phyloP scores from a whole-genome alignment of 2,888 invertebrate genomes.

The Patella ulyssiponensis region DNA sequence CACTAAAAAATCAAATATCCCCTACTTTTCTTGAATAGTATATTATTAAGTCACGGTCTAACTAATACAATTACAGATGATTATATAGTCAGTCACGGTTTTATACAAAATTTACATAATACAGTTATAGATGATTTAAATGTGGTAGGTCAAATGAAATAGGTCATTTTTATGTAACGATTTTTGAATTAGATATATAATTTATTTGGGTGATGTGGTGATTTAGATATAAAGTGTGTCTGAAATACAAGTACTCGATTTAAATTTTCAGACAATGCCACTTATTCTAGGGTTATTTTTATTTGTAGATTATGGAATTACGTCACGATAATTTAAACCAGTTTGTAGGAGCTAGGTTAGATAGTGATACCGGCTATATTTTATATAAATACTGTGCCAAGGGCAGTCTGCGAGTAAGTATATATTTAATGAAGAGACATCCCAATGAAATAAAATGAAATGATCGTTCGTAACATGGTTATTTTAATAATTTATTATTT shows the following conservation, averaged over 20 bases:
- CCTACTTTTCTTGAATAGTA: too few species aligned
- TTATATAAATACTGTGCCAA: slow-evolving; percentile 87
- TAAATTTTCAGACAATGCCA: too few species aligned
- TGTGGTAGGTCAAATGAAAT: slow-evolving; percentile 30
- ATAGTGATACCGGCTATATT: slow-evolving; percentile 83
- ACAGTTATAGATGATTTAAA: too few species aligned
- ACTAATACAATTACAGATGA: slow-evolving; percentile 59
- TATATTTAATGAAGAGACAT: slow-evolving; percentile 78
- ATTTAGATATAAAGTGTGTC: background rate
- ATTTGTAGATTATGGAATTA: slow-evolving; percentile 84
- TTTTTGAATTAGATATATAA: background rate
- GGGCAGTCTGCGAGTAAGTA: slow-evolving; percentile 78
- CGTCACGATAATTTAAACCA: slow-evolving; percentile 88
- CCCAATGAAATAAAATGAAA: slow-evolving; percentile 44
- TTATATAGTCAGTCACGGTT: slow-evolving; percentile 50
- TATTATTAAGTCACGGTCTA: too few species aligned
- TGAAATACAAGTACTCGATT: too few species aligned
- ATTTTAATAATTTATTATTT: too few species aligned
- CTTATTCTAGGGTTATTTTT: background rate
- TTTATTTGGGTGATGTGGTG: background rate
- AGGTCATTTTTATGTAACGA: slow-evolving; percentile 16
- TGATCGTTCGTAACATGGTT: too few species aligned
- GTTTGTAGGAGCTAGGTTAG: slow-evolving; percentile 87
- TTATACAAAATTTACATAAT: background rate
- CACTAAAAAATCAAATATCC: too few species aligned